Evolutionary conservation across 2,888 invertebrate species (phyloP).

Genomic region (Drosophila affinis): DNA sequence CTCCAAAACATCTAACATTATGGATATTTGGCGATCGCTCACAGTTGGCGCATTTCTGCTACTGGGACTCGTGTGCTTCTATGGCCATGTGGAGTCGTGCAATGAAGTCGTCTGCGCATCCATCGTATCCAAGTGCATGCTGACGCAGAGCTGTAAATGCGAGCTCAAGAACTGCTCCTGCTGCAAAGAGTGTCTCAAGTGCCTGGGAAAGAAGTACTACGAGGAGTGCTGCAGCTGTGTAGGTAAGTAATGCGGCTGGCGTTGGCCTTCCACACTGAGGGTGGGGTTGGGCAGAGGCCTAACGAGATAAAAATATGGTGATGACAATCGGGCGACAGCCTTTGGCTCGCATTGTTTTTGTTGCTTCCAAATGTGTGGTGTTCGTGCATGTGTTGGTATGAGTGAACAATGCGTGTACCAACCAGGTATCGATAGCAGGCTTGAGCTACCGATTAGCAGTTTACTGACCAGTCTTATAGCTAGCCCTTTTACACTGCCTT

Average conservation of each 20-base stretch:
- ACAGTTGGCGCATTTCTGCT: slow-evolving; percentile 69
- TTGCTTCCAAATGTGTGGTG: slow-evolving; percentile 34
- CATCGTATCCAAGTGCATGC: slow-evolving; percentile 97
- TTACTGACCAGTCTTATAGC: slow-evolving; percentile 23
- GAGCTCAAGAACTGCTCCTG: slow-evolving; percentile 96
- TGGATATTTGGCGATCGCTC: slow-evolving; percentile 75
- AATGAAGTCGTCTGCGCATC: slow-evolving; percentile 98
- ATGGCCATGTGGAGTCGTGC: slow-evolving; percentile 85
- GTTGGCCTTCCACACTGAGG: neutral
- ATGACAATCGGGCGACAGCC: slow-evolving; percentile 47
- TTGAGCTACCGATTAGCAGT: slow-evolving; percentile 59
- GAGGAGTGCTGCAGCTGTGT: slow-evolving; percentile 98
- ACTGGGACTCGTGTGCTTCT: slow-evolving; percentile 74
- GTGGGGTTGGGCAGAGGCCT: slow-evolving; percentile 20
- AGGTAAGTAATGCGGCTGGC: slow-evolving; percentile 87
- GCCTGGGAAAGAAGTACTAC: slow-evolving; percentile 92
- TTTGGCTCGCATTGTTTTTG: slow-evolving; percentile 48
- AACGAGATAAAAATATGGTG: slow-evolving; percentile 35
- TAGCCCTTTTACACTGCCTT: no score
- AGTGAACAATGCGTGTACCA: slow-evolving; percentile 56
- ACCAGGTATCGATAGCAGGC: slow-evolving; percentile 60
- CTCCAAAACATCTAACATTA: slow-evolving; percentile 33
- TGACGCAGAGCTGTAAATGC: slow-evolving; percentile 98
- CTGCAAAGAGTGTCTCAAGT: slow-evolving; percentile 96
- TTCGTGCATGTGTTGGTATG: slow-evolving; percentile 25